These are phyloP conservation scores for Sebastes itinus DNA, from an alignment of 2,797 vertebrate species.

Conservation along the genomic window DNA sequence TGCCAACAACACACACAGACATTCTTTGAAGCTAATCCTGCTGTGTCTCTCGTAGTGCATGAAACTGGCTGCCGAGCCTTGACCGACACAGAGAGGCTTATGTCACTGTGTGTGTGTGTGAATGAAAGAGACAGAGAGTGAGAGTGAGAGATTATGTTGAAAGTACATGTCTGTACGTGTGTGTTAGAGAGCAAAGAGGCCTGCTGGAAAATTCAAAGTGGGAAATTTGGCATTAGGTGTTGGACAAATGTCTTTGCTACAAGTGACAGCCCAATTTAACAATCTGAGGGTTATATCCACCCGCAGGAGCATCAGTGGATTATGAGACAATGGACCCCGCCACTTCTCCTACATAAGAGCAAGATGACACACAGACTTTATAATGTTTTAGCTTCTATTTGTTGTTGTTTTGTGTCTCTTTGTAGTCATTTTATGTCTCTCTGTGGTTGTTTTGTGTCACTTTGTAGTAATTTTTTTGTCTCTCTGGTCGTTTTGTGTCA, in stretches of 20 bases:
- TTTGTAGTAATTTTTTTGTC: too few species aligned
- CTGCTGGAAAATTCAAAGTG: not conserved
- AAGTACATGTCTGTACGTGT: not conserved
- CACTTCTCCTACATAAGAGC: too few species aligned
- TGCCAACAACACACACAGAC: not conserved
- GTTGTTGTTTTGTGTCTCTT: too few species aligned
- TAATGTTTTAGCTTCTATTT: too few species aligned
- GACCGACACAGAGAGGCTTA: conserved; percentile 20
- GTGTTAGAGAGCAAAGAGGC: not conserved
- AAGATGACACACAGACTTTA: too few species aligned
- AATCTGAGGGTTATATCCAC: not conserved
- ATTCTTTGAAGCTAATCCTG: conserved; percentile 35
- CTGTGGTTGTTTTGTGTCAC: too few species aligned
- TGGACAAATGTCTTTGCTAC: not conserved
- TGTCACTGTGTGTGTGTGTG: conserved; percentile 13
- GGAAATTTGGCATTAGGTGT: not conserved
- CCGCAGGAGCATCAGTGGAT: not conserved
- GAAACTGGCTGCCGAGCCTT: conserved; percentile 32
- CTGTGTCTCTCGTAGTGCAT: conserved; percentile 22
- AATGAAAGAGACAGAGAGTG: not conserved
- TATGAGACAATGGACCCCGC: not conserved
- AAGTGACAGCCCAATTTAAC: not conserved
- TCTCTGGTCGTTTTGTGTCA: not conserved
- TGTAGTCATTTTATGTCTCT: too few species aligned
- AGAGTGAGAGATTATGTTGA: not conserved